Evolutionary conservation across 1,140 invertebrate species (phyloP).

Genomic region (Stegodyphus mimosarum): DNA sequence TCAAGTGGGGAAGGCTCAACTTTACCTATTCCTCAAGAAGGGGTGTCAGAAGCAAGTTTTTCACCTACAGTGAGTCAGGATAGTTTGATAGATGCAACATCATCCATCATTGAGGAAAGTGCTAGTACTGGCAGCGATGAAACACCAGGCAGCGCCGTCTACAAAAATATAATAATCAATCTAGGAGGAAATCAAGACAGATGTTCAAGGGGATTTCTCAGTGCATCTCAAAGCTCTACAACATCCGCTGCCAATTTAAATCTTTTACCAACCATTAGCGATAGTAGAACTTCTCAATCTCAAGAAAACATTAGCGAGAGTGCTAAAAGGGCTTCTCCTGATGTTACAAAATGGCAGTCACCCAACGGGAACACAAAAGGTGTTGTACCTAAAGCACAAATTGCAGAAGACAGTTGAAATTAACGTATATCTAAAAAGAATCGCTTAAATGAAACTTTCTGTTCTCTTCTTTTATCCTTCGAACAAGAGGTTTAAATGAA

Average conservation of each 20-base stretch:
- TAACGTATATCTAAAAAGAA: no score
- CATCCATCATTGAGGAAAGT: slow-evolving; percentile 64
- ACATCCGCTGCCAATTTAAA: slow-evolving; percentile 43
- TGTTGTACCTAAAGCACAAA: background rate
- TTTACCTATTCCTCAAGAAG: slow-evolving; percentile 1
- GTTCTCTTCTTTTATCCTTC: no score
- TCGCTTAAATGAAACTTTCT: no score
- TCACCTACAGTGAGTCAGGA: slow-evolving; percentile 61
- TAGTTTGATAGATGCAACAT: slow-evolving; percentile 60
- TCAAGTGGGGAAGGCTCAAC: background rate
- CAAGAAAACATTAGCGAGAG: slow-evolving; percentile 23
- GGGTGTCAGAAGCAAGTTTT: slow-evolving; percentile 29
- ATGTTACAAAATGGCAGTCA: slow-evolving; percentile 25
- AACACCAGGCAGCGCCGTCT: slow-evolving; percentile 62
- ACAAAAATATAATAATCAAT: slow-evolving; percentile 65
- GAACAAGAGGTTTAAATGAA: no score
- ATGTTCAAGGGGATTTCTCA: slow-evolving; percentile 1
- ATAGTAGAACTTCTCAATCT: slow-evolving; percentile 28
- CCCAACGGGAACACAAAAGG: slow-evolving; percentile 31
- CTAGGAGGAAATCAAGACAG: slow-evolving; percentile 54
- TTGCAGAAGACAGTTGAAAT: no score
- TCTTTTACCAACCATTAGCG: slow-evolving; percentile 11
- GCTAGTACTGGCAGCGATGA: slow-evolving; percentile 63
- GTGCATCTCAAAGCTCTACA: slow-evolving; percentile 36
- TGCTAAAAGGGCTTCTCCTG: slow-evolving; percentile 10